A percentile compares a stretch with the other conserved stretches of the same genome.
Conservation (phyloP, 2,113 vertebrate genomes). For the Addax nasomaculatus region DNA sequence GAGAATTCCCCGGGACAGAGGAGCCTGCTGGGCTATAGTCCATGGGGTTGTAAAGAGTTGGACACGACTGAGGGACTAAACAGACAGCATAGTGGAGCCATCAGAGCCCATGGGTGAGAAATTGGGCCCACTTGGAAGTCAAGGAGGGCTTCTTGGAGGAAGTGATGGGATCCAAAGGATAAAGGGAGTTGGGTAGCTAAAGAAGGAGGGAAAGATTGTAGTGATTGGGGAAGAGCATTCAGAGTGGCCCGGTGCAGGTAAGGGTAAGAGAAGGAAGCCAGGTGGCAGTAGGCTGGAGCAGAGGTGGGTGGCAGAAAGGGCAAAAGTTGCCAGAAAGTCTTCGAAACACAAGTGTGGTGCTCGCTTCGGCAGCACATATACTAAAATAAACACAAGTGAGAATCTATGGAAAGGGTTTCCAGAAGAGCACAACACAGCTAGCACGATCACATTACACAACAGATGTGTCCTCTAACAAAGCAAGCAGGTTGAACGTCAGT, state of each 20-base stretch:
- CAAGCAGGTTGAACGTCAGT: not conserved
- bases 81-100: not conserved
- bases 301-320: not conserved
- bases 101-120: not conserved
- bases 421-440: not conserved
- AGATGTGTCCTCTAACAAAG: slow-evolving; percentile 16
- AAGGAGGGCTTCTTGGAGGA: slow-evolving; percentile 31
- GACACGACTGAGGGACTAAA: not conserved
- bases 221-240: not conserved
- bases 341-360: not conserved
- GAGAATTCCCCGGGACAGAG: not conserved
- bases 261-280: not conserved
- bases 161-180: not conserved
- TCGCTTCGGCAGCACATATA: not conserved
- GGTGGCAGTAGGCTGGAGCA: not conserved
- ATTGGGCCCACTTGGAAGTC: not conserved
- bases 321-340: not conserved
- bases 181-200: not conserved
- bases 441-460: not conserved
- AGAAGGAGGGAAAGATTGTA: not conserved
- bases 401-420: not conserved
- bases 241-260: no score
- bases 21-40: not conserved
- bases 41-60: fast-evolving
- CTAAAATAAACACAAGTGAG: not conserved